phyloP scores from a whole-genome alignment of 2,113 vertebrate genomes.

The Engraulis encrasicolus region DNA sequence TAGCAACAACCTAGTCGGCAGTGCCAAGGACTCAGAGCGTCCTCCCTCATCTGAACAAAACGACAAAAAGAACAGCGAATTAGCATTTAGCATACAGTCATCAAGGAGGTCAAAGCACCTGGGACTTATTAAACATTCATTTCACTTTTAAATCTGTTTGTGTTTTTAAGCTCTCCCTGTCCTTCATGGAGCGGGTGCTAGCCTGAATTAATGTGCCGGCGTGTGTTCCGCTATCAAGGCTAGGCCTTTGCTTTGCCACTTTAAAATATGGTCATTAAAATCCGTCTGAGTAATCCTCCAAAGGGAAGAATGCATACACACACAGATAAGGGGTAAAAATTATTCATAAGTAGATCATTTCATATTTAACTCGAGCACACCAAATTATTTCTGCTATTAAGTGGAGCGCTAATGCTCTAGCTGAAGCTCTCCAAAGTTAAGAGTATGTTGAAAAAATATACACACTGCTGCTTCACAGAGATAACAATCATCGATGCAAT shows the following conservation, averaged over 20 bases:
- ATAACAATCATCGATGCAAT: neutral
- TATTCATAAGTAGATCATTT: conserved; percentile 2
- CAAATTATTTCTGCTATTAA: conserved; percentile 39
- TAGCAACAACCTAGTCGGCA: conserved; percentile 11
- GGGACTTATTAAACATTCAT: neutral
- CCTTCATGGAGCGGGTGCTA: neutral
- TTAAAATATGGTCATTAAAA: conserved; percentile 41
- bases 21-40: conserved; percentile 43
- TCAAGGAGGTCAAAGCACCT: neutral
- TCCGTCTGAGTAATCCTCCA: conserved; percentile 33
- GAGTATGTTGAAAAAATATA: neutral
- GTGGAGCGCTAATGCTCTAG: conserved; percentile 37
- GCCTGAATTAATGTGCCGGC: neutral
- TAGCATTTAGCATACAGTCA: conserved; percentile 7
- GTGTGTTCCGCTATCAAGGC: neutral
- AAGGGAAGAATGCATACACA: neutral
- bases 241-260: neutral
- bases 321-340: too few relatives aligned
- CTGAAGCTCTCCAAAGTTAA: conserved; percentile 15
- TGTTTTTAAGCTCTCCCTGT: neutral
- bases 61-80: conserved; percentile 16
- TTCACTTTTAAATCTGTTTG: neutral
- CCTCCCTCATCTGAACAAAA: conserved; percentile 61
- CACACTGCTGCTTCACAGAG: neutral
- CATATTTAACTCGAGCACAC: neutral